Conservation (phyloP, 2,797 vertebrate genomes). For the Alcedo atthis region DNA sequence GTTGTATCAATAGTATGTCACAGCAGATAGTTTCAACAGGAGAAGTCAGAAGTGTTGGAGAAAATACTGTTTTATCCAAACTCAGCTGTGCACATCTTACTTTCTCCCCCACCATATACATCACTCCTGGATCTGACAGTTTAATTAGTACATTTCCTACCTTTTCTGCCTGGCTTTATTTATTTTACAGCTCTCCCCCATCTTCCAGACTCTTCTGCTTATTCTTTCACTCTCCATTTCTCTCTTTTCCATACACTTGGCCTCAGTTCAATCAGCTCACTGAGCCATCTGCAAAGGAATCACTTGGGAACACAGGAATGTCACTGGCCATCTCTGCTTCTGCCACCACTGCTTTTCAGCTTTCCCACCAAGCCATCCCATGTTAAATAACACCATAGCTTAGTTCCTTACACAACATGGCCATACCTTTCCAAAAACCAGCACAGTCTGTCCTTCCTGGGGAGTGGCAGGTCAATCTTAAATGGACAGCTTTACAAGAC, state of each 20-base stretch:
- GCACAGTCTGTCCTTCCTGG: background rate
- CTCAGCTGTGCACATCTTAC: background rate
- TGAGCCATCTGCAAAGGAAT: background rate
- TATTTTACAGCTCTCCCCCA: background rate
- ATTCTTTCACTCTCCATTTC: background rate
- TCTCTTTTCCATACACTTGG: background rate
- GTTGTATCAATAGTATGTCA: background rate
- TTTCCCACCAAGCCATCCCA: background rate
- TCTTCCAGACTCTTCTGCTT: background rate
- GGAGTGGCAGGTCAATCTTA: background rate
- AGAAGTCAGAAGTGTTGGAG: background rate
- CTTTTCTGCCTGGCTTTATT: background rate
- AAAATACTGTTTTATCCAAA: constrained; percentile 1
- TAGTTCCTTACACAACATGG: background rate
- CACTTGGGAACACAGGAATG: background rate
- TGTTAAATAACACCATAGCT: background rate
- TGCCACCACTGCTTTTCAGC: background rate
- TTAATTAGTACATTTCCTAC: background rate
- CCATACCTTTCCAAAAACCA: background rate
- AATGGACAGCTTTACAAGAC: background rate
- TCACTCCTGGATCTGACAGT: background rate
- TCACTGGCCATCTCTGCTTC: background rate
- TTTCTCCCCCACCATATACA: background rate
- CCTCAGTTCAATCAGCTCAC: background rate
- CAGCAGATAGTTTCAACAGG: background rate